Conservation (phyloP, 2,888 invertebrate genomes). For the Syritta pipiens region DNA sequence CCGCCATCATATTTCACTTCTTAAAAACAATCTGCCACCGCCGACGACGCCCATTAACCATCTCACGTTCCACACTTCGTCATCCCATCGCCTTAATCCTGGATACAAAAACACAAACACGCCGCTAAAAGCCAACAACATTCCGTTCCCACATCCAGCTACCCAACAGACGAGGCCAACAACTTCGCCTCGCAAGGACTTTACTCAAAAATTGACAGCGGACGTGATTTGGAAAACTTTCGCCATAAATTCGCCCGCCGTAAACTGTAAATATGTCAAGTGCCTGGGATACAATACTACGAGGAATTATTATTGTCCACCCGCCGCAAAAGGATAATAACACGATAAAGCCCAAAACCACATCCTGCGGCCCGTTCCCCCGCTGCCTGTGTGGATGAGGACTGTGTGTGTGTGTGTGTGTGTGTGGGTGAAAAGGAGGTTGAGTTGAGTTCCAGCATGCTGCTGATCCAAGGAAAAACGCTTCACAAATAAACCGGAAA, state of each 20-base stretch:
- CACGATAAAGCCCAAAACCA: constrained; percentile 36
- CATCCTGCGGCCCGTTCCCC: constrained; percentile 21
- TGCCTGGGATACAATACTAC: constrained; percentile 45
- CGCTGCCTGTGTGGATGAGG: constrained; percentile 8
- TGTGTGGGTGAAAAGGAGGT: constrained; percentile 17
- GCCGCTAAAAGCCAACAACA: background rate
- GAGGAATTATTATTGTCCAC: constrained; percentile 51
- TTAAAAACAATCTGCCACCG: too few relatives aligned
- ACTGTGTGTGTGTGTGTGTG: constrained; percentile 8
- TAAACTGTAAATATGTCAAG: constrained; percentile 52
- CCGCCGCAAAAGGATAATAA: constrained; percentile 56
- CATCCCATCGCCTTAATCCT: too few relatives aligned
- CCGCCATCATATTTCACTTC: too few relatives aligned
- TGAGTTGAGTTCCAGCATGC: constrained; percentile 31
- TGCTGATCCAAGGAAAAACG: constrained; percentile 50
- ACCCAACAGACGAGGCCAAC: too few relatives aligned
- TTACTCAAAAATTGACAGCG: constrained; percentile 62
- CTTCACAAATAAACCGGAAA: constrained; percentile 50
- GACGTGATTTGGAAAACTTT: constrained; percentile 62
- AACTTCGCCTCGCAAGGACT: constrained; percentile 13
- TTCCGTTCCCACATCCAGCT: too few relatives aligned
- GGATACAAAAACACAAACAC: constrained; percentile 45
- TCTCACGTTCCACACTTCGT: too few relatives aligned
- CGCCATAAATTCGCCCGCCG: constrained; percentile 44
- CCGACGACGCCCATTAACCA: too few relatives aligned